Percentiles rank a stretch among this genome's conserved stretches.
Conservation (phyloP, 2,797 vertebrate genomes). For the Characodon lateralis region DNA sequence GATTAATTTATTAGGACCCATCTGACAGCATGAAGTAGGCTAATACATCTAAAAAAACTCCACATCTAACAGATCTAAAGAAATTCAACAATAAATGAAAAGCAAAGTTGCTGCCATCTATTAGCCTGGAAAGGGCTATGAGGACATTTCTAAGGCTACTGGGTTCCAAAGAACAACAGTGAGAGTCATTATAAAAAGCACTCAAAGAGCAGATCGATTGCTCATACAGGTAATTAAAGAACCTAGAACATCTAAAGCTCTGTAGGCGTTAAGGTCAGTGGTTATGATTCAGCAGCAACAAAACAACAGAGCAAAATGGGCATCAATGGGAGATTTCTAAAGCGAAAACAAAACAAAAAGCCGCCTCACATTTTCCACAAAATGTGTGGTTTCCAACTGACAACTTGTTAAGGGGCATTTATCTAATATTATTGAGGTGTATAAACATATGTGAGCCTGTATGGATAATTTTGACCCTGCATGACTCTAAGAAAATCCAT, state of each 20-base stretch:
- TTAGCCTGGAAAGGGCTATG: neutral
- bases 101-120: neutral
- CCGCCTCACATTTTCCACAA: neutral
- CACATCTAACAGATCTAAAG: neutral
- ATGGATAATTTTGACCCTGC: neutral
- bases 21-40: neutral
- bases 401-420: neutral
- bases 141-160: neutral
- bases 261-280: neutral
- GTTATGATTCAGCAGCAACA: neutral
- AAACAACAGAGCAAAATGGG: neutral
- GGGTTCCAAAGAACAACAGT: neutral
- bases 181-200: neutral
- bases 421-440: neutral
- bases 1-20: neutral
- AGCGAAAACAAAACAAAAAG: neutral
- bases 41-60: neutral
- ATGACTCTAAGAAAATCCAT: neutral
- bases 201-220: neutral
- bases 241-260: neutral
- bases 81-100: neutral
- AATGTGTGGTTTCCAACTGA: neutral
- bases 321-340: too few species aligned
- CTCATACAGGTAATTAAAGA: neutral
- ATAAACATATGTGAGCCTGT: neutral